These are phyloP conservation scores for Neoniphon sammara DNA, from an alignment of 2,797 vertebrate species.

Conservation along the genomic window DNA sequence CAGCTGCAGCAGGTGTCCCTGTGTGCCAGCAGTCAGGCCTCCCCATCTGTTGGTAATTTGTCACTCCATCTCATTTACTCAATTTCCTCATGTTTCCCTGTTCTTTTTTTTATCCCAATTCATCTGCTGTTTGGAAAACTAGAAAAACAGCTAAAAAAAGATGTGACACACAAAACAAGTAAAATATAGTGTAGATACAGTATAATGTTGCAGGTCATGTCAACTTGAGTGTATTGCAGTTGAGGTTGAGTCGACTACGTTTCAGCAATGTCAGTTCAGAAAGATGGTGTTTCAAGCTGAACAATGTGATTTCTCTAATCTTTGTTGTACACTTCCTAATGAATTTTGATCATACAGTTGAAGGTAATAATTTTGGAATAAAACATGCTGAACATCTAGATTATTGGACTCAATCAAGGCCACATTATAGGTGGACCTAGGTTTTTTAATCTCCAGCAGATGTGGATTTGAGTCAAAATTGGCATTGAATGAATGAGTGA, in stretches of 20 bases:
- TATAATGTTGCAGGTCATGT: not conserved
- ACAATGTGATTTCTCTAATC: too few species aligned
- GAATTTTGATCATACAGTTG: too few species aligned
- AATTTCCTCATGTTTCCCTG: conserved; percentile 6
- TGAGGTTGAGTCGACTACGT: not conserved
- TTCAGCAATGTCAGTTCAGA: not conserved
- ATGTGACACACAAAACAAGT: not conserved
- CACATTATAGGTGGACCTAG: not conserved
- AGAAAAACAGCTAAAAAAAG: not conserved
- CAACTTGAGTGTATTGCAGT: not conserved
- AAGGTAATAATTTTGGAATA: too few species aligned
- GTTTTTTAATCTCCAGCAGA: not conserved
- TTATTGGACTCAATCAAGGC: not conserved
- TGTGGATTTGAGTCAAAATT: not conserved
- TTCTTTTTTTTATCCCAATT: conserved; percentile 1
- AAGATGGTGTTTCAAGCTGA: not conserved
- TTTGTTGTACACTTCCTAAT: too few species aligned
- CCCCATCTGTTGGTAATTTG: conserved; percentile 51
- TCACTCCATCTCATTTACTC: not conserved
- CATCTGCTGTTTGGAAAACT: not conserved
- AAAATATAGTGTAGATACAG: too few species aligned
- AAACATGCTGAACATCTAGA: too few species aligned
- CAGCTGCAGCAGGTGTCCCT: conserved; percentile 53
- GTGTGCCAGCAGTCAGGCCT: not conserved
- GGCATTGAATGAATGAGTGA: conserved; percentile 25